Base-by-base conservation (phyloP, 2,888 invertebrate species). In the Bellardia bayeri region DNA sequence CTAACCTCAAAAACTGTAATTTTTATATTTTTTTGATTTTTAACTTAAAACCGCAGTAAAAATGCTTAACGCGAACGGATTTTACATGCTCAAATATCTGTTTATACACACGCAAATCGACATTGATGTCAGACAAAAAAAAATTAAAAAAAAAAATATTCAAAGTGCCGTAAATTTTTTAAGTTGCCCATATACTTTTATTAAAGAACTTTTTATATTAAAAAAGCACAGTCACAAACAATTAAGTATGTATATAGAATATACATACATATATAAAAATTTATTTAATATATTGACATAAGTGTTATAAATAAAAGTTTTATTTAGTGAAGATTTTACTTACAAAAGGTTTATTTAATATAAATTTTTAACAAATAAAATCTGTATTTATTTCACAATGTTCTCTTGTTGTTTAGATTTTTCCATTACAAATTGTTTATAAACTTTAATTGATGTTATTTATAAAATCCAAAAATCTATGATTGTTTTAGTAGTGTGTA, bases 401-500 rank as follows among this genome's bases (percentile, higher is more conserved):
- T 13, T 61, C 9, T 11, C 33, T 33, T 37, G 13, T 61, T 61
- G 37, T 45, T 9, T 45, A 45, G 11, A 45, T 2, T 13, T n/a
- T 51, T 51, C 1, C 6, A 6, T 37, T 37, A 37, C 37, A 37
- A 37, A 37, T 37, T 6, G 37, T 37, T 4, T 37, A 37, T 37
- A 37, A 37, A 37, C 37, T 6, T 37, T 37, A 37, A 37, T 37
- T 4, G 6, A 37, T 37, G 37, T 37, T 6, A 37, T 37, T 37
- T 37, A 23, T 0, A 56, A 23, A 56, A 49, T 37, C 6, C n/a
- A 49, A 49, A 61, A 63, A 63, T 0, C 3, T 42, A 37, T 51
- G 14, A 71, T 40, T 64, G n/a, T 72, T 68, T 16, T 33, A 61
- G 61, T 8, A 69, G 11, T 58, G 5, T 33, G 30, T 58, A 42